Evolutionary conservation across 1,140 invertebrate genomes (phyloP).

Genomic region (Drosophila ananassae): DNA sequence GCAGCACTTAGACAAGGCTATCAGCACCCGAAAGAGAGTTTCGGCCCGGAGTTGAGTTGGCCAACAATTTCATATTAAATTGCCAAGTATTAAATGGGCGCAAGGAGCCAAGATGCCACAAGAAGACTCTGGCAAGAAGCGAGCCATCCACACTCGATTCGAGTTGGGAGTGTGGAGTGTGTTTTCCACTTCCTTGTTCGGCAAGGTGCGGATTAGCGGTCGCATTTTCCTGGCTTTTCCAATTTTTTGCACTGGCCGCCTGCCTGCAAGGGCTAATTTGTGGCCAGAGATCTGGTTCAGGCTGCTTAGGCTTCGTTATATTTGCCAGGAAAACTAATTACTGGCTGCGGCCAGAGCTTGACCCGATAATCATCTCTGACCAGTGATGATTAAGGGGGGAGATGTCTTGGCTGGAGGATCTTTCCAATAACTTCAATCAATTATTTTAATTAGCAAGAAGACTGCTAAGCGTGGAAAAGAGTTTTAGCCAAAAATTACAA

Average conservation of each 20-base stretch:
- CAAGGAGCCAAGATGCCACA: slow-evolving; percentile 34
- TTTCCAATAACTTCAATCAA: slow-evolving; percentile 8
- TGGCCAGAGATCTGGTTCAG: slow-evolving; percentile 44
- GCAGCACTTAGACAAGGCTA: slow-evolving; percentile 81
- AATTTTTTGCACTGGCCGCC: slow-evolving; percentile 29
- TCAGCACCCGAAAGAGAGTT: slow-evolving; percentile 67
- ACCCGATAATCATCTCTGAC: slow-evolving; percentile 67
- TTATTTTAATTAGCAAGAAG: slow-evolving; percentile 18
- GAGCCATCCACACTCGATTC: slow-evolving; percentile 42
- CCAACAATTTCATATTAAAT: slow-evolving; percentile 83
- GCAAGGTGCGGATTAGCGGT: slow-evolving; percentile 75
- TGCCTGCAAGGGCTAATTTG: slow-evolving; percentile 79
- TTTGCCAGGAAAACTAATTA: slow-evolving; percentile 81
- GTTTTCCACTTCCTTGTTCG: slow-evolving; percentile 78
- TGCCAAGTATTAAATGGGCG: slow-evolving; percentile 79
- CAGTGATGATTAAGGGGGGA: slow-evolving; percentile 48
- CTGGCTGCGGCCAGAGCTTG: slow-evolving; percentile 21
- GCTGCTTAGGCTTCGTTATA: slow-evolving; percentile 44
- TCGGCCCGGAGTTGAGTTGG: slow-evolving; percentile 56
- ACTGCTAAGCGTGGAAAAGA: background rate
- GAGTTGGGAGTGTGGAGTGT: slow-evolving; percentile 13
- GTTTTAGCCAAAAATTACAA: background rate
- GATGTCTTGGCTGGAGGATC: slow-evolving; percentile 8
- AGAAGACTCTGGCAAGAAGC: slow-evolving; percentile 9
- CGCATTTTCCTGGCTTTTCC: slow-evolving; percentile 24